These are phyloP conservation scores for Poecile montanus DNA, from an alignment of 2,797 vertebrate genomes.

Conservation along the genomic window DNA sequence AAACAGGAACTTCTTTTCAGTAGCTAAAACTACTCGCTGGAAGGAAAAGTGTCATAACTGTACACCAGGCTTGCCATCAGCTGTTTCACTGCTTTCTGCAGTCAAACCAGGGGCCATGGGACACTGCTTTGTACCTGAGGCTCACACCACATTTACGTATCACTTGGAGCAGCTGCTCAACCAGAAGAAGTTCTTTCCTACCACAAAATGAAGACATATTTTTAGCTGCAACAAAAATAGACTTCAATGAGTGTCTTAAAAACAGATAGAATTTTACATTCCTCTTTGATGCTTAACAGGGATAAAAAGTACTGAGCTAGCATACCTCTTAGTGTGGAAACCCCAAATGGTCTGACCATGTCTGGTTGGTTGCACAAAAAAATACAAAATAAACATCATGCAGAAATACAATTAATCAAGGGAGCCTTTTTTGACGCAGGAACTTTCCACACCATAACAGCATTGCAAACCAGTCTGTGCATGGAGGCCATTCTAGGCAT, in stretches of 20 bases:
- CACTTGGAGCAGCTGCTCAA: not conserved
- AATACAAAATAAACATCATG: conserved; percentile 43
- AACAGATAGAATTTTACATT: conserved; percentile 60
- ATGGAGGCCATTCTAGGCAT: not conserved
- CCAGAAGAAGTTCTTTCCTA: not conserved
- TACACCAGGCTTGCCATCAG: not conserved
- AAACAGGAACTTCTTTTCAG: not conserved
- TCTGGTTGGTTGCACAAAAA: conserved; percentile 39
- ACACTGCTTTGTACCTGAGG: not conserved
- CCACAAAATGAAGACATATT: not conserved
- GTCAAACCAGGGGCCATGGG: not conserved
- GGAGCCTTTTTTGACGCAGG: not conserved
- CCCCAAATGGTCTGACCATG: conserved; percentile 9
- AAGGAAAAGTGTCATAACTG: not conserved
- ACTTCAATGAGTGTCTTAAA: conserved; percentile 24
- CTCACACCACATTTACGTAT: not conserved
- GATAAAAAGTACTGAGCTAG: conserved; percentile 51
- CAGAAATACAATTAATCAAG: conserved; percentile 7
- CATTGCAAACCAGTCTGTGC: not conserved
- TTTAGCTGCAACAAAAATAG: conserved; percentile 39
- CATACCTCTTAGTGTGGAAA: not conserved
- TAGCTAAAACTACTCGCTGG: not conserved
- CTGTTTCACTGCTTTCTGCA: not conserved
- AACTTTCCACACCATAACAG: conserved; percentile 1
- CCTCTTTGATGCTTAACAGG: conserved; percentile 36